Evolutionary conservation across 2,888 invertebrate genomes (phyloP).

Genomic region (Tubulanus polymorphus): DNA sequence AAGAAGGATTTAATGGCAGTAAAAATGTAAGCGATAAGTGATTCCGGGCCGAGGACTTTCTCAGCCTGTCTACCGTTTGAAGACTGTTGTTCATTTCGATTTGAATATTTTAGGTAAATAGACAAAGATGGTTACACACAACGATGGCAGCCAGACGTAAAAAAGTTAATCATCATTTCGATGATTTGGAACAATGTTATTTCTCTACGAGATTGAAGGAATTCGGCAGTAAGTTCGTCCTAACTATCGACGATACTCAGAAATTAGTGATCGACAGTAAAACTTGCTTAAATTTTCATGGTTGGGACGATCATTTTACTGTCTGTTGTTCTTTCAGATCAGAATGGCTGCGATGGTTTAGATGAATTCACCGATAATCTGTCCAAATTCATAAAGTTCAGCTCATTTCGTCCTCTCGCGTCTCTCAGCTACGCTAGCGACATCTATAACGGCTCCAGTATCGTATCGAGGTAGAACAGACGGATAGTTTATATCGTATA

Average conservation of each 20-base stretch:
- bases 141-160: slow-evolving; percentile 68
- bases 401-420: slow-evolving; percentile 73
- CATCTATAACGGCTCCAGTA: slow-evolving; percentile 68
- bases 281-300: not conserved
- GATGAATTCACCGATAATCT: slow-evolving; percentile 75
- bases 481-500: no score
- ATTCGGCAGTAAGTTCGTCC: not conserved
- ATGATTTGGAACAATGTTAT: slow-evolving; percentile 84
- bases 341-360: slow-evolving; percentile 38
- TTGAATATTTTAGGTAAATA: slow-evolving; percentile 32
- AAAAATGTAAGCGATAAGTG: slow-evolving; percentile 35
- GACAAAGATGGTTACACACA: slow-evolving; percentile 34
- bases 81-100: not conserved
- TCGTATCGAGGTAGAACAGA: slow-evolving; percentile 55
- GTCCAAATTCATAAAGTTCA: slow-evolving; percentile 78
- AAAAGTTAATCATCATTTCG: slow-evolving; percentile 79
- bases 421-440: slow-evolving; percentile 87
- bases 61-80: not conserved
- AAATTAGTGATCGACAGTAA: not conserved
- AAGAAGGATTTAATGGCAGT: slow-evolving; percentile 52
- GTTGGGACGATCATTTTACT: not conserved
- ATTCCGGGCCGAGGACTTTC: no score
- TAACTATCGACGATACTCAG: not conserved
- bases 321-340: slow-evolving; percentile 18
- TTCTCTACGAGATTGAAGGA: slow-evolving; percentile 63